Percentiles rank a stretch among this genome's conserved stretches.
Evolutionary conservation across 2,797 vertebrate genomes (phyloP).

Genomic region (Ptychobarbus kaznakovi): DNA sequence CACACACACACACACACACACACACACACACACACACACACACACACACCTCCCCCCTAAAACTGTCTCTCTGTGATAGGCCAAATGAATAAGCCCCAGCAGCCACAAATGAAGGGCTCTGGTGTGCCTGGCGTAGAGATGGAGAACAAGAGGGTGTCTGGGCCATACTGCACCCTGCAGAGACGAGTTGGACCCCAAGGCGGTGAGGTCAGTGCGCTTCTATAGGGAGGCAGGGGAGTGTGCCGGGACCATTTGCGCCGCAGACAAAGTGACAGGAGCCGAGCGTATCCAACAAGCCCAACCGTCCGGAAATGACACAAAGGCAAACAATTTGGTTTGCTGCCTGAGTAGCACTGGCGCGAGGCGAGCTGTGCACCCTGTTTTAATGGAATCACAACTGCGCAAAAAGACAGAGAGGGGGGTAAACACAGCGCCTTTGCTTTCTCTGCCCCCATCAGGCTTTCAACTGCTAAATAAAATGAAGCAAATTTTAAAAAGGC

Average conservation of each 20-base stretch:
- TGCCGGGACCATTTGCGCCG: conserved; percentile 15
- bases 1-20: conserved; percentile 33
- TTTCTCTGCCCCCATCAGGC: conserved; percentile 35
- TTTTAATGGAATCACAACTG: conserved; percentile 53
- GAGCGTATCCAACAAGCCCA: conserved; percentile 54
- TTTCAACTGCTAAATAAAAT: conserved; percentile 23
- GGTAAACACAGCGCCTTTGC: conserved; percentile 23
- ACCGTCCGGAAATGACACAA: conserved; percentile 64
- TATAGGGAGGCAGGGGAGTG: conserved; percentile 44
- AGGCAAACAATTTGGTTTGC: conserved; percentile 62
- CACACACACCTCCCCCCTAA: background rate
- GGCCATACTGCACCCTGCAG: conserved; percentile 38
- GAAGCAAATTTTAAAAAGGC: too few relatives aligned
- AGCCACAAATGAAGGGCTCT: conserved; percentile 52
- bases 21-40: conserved; percentile 29
- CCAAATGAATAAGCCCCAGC: conserved; percentile 57
- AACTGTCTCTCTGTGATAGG: conserved; percentile 39
- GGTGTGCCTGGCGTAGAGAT: conserved; percentile 41
- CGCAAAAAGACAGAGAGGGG: conserved; percentile 28
- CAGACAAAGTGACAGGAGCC: conserved; percentile 55
- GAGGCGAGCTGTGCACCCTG: conserved; percentile 33
- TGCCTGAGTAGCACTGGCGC: conserved; percentile 32
- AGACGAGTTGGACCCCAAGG: conserved; percentile 55
- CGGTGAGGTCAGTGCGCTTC: conserved; percentile 55
- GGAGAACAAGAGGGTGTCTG: conserved; percentile 52